Conservation (phyloP, 2,888 invertebrate genomes). For the Tenthredo mesomela region DNA sequence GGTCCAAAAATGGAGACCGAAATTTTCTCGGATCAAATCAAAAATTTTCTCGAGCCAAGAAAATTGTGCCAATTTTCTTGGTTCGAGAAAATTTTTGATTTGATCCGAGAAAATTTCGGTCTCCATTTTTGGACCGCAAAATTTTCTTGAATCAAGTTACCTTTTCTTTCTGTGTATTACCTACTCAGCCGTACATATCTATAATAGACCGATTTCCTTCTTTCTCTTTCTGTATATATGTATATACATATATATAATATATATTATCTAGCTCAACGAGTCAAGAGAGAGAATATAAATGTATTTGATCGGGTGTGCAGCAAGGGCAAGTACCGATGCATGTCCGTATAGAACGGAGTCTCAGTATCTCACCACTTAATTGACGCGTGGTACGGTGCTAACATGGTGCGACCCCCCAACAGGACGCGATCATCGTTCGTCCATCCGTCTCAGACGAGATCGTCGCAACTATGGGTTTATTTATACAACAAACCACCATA, state of each 20-base stretch:
- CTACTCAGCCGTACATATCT: not conserved
- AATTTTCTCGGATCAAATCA: too few species aligned
- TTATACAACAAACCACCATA: not conserved
- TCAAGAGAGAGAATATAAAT: slow-evolving; percentile 42
- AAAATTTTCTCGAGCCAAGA: too few species aligned
- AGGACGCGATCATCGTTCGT: slow-evolving; percentile 66
- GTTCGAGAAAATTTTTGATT: too few species aligned
- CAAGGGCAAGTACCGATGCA: slow-evolving; percentile 60
- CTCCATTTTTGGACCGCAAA: too few species aligned
- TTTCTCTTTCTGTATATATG: not conserved
- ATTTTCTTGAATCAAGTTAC: too few species aligned
- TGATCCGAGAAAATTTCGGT: too few species aligned
- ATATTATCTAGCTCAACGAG: not conserved
- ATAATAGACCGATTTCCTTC: not conserved
- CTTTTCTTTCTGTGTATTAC: too few species aligned
- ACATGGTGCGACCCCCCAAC: slow-evolving; percentile 77
- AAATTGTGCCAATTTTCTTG: too few species aligned
- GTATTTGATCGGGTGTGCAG: slow-evolving; percentile 56
- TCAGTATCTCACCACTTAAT: slow-evolving; percentile 78
- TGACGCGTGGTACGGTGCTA: slow-evolving; percentile 77
- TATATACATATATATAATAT: too few species aligned
- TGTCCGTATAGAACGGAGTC: slow-evolving; percentile 74
- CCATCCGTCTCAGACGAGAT: slow-evolving; percentile 27
- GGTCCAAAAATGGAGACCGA: too few species aligned
- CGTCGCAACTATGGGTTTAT: not conserved